A percentile compares a stretch with the other conserved stretches of the same genome.
Evolutionary conservation across 2,113 vertebrate genomes (phyloP).

Genomic region (Blennius ocellaris): DNA sequence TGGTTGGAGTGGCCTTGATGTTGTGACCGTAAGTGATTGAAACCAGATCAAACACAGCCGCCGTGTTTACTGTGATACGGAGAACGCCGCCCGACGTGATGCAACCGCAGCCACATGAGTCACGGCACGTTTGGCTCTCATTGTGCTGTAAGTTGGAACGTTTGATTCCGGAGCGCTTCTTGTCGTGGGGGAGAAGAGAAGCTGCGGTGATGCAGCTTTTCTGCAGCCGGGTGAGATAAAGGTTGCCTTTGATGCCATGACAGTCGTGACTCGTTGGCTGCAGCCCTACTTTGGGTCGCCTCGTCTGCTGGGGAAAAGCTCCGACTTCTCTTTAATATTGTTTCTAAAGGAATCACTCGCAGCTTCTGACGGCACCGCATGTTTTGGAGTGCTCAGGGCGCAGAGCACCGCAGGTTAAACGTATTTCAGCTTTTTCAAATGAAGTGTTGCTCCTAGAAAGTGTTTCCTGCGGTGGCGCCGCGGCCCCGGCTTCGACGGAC

Average conservation of each 20-base stretch:
- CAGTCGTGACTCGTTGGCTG: slow-evolving; percentile 56
- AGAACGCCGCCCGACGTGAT: background rate
- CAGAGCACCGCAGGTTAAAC: slow-evolving; percentile 50
- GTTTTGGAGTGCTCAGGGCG: background rate
- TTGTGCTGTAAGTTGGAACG: background rate
- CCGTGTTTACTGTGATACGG: slow-evolving; percentile 1
- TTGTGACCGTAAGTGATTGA: background rate
- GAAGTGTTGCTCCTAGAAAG: slow-evolving; percentile 37
- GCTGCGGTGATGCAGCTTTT: slow-evolving; percentile 6
- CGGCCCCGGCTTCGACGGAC: no score
- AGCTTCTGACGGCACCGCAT: slow-evolving; percentile 9
- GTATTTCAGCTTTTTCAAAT: slow-evolving; percentile 40
- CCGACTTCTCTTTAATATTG: slow-evolving; percentile 53
- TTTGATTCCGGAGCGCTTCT: slow-evolving; percentile 1
- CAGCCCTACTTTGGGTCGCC: slow-evolving; percentile 29
- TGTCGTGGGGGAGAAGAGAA: slow-evolving; percentile 33
- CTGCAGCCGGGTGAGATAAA: slow-evolving; percentile 49
- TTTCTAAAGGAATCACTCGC: slow-evolving; percentile 54
- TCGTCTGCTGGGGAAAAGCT: slow-evolving; percentile 41
- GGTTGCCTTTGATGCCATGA: slow-evolving; percentile 47
- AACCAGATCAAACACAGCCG: slow-evolving; percentile 4
- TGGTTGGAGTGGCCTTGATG: background rate
- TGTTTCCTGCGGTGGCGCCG: background rate
- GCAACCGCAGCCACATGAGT: slow-evolving; percentile 4
- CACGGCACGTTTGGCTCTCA: background rate